Evolutionary conservation across 2,888 invertebrate genomes (phyloP).

Genomic region (Leistus spinibarbis): DNA sequence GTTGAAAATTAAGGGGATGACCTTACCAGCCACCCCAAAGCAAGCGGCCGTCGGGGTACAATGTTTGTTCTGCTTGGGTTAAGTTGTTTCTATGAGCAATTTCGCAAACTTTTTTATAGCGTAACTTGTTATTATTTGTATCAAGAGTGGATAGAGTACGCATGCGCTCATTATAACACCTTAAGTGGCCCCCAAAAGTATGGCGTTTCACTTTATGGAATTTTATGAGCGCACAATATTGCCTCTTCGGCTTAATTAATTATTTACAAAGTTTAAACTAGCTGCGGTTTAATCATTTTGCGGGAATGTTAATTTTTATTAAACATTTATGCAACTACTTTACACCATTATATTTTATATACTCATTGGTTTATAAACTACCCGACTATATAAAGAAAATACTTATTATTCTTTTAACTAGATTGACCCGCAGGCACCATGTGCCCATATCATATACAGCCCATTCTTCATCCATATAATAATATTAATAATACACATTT

Average conservation of each 20-base stretch:
- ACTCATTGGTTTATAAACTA: too few species aligned
- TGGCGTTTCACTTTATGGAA: slow-evolving; percentile 1
- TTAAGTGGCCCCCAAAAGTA: slow-evolving; percentile 7
- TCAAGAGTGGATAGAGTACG: neutral
- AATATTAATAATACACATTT: too few species aligned
- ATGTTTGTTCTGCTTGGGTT: neutral
- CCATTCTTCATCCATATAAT: too few species aligned
- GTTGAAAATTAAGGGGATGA: neutral
- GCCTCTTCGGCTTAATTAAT: slow-evolving; percentile 11
- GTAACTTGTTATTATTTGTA: slow-evolving; percentile 6
- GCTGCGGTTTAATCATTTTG: neutral
- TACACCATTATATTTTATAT: neutral
- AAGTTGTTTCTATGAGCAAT: slow-evolving; percentile 1
- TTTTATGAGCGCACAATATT: slow-evolving; percentile 6
- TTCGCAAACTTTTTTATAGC: slow-evolving; percentile 3
- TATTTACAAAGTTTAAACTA: slow-evolving; percentile 5
- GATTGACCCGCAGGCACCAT: too few species aligned
- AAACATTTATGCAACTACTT: neutral
- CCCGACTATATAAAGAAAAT: too few species aligned
- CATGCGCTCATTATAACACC: neutral
- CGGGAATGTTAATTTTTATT: slow-evolving; percentile 6
- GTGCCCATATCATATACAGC: too few species aligned
- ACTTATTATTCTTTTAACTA: too few species aligned
- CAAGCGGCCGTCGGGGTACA: neutral
- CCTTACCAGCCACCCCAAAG: neutral